Base-by-base conservation (phyloP, 2,113 vertebrate genomes). In the Corvus cornix region DNA sequence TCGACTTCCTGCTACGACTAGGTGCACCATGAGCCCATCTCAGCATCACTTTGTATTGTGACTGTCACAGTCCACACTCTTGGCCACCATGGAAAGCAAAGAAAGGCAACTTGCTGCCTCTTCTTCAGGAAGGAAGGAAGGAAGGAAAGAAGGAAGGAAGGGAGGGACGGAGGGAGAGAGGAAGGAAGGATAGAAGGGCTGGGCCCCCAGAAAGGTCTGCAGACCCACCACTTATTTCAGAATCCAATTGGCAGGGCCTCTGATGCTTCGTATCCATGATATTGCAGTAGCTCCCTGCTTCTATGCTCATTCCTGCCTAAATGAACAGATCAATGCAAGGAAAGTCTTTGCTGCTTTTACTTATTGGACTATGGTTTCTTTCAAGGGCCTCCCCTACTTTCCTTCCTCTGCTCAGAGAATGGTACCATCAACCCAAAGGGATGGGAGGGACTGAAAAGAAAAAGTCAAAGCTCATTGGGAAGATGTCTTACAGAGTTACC, bases 261-360 rank as follows among this genome's bases (percentile, higher is more conserved):
- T n/a, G 13, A 1, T 0, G 7, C 63, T 76, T 60, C 1, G 0
- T 2, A 8, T 12, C 49, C 10, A 16, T 0, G 4, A 3, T 15
- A 43, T 16, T 68, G 63, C 39, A 27, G 26, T 28, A 66, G 26
- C 22, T 89, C 51, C 24, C 53, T 72, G n/a, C 6, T 66, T 91
- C 69, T 59, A 49, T 9, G 9, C 27, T 63, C 55, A 49, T 26
- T 77, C 35, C 35, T 39, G 39, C 22, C 27, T 80, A 75, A 89
- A 81, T 6, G 11, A 58, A 21, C 22, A 44, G n/a, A 79, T 17
- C n/a, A 68, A n/a, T 23, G 11, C 69, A 60, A 49, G 46, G 30
- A 41, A 87, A 75, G 44, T 22, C 27, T 89, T 81, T 68, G n/a
- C 44, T 90, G 33, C 37, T 69, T 89, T 86, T 87, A 74, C 35